A percentile compares a stretch with the other conserved stretches of the same genome.
phyloP scores from a whole-genome alignment of 2,888 invertebrate genomes.

The Nymphalis c-album region DNA sequence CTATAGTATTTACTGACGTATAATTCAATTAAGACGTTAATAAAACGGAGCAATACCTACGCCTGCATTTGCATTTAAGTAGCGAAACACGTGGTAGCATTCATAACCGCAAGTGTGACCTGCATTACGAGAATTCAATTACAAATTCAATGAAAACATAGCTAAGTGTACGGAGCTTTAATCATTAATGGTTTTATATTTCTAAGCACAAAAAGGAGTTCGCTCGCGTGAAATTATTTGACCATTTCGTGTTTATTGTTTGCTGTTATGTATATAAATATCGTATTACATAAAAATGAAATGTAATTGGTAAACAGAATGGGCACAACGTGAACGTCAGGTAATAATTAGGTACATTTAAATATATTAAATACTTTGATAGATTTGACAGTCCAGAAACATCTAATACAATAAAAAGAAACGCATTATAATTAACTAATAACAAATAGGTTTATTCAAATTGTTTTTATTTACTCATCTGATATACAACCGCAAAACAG shows the following conservation, averaged over 20 bases:
- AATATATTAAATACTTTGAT: too few species aligned
- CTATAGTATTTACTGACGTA: too few species aligned
- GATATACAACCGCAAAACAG: too few species aligned
- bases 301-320: too few species aligned
- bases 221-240: not conserved
- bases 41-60: conserved; percentile 13
- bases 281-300: not conserved
- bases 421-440: too few species aligned
- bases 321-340: too few species aligned
- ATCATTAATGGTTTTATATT: conserved; percentile 25
- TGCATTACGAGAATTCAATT: conserved; percentile 33
- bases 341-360: too few species aligned
- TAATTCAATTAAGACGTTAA: conserved; percentile 12
- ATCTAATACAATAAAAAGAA: too few species aligned
- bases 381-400: too few species aligned
- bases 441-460: too few species aligned
- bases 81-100: conserved; percentile 26
- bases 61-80: conserved; percentile 17
- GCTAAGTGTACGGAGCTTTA: conserved; percentile 19
- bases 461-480: too few species aligned
- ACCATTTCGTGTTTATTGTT: not conserved
- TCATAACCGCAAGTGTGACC: conserved; percentile 30
- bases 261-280: not conserved
- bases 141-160: conserved; percentile 20
- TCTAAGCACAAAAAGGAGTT: conserved; percentile 15